These are phyloP conservation scores for Thera obeliscata DNA, from an alignment of 2,888 invertebrate species.

Conservation along the genomic window DNA sequence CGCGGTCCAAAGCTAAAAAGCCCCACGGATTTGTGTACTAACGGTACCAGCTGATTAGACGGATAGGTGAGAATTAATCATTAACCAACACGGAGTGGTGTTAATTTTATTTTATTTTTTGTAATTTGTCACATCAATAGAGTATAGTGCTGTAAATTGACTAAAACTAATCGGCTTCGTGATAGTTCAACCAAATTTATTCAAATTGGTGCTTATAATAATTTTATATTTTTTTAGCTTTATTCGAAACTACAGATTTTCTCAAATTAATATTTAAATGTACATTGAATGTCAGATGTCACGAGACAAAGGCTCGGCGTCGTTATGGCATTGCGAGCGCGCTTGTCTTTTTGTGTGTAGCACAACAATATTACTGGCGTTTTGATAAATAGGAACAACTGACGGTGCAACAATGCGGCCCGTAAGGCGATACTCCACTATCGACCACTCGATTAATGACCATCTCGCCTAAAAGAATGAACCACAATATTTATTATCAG, in stretches of 20 bases:
- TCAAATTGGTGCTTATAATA: constrained; percentile 30
- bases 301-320: constrained; percentile 68
- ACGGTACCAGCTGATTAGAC: constrained; percentile 53
- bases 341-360: constrained; percentile 66
- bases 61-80: constrained; percentile 56
- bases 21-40: constrained; percentile 58
- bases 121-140: constrained; percentile 38
- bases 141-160: constrained; percentile 28
- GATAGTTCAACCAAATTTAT: constrained; percentile 28
- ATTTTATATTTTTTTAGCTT: constrained; percentile 29
- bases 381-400: constrained; percentile 83
- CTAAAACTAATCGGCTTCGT: constrained; percentile 34
- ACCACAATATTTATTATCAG: constrained; percentile 84
- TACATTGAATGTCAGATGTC: constrained; percentile 69
- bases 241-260: constrained; percentile 48
- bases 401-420: constrained; percentile 76
- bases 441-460: constrained; percentile 82
- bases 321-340: constrained; percentile 60
- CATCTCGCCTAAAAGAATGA: constrained; percentile 83
- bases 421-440: constrained; percentile 81
- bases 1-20: constrained; percentile 62
- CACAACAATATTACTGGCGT: constrained; percentile 79
- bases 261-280: constrained; percentile 71
- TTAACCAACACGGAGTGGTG: constrained; percentile 43
- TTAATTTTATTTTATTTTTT: constrained; percentile 41